Evolutionary conservation across 37 sponge, comb jelly and placozoan species (phyloP).

Genomic region (Oscarella lobularis): DNA sequence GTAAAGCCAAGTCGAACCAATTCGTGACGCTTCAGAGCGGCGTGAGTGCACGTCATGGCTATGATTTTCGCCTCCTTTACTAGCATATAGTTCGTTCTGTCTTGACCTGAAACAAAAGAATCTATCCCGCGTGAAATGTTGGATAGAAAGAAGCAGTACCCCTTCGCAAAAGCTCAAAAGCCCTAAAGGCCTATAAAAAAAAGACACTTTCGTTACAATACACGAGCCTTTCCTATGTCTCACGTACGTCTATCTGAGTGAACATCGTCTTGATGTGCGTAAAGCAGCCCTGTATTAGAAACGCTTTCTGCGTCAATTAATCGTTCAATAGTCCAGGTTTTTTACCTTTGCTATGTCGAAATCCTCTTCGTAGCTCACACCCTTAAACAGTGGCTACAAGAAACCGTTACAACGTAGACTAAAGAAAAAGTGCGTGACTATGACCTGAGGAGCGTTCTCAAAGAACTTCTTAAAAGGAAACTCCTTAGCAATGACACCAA

Average conservation of each 20-base stretch:
- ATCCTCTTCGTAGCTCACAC: slow-evolving; percentile 59
- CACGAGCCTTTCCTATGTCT: too few relatives aligned
- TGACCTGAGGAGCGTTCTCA: slow-evolving; percentile 69
- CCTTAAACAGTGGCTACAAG: slow-evolving; percentile 66
- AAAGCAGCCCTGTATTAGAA: slow-evolving; percentile 66
- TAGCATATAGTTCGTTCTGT: slow-evolving; percentile 91
- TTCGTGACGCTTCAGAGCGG: slow-evolving; percentile 88
- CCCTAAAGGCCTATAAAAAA: slow-evolving; percentile 58
- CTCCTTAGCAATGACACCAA: slow-evolving; percentile 24
- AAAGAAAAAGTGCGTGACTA: not conserved
- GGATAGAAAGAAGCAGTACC: slow-evolving; percentile 14
- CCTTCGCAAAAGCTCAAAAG: slow-evolving; percentile 90
- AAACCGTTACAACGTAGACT: not conserved
- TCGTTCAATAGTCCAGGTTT: not conserved
- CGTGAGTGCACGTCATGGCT: slow-evolving; percentile 99
- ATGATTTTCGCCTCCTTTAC: slow-evolving; percentile 92
- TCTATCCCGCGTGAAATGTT: slow-evolving; percentile 4
- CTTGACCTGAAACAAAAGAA: slow-evolving; percentile 9
- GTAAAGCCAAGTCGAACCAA: slow-evolving; percentile 92
- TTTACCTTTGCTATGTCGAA: slow-evolving; percentile 86
- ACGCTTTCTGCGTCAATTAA: not conserved
- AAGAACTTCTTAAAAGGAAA: slow-evolving; percentile 92
- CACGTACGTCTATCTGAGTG: slow-evolving; percentile 68
- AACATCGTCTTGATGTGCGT: slow-evolving; percentile 86
- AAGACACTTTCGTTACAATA: too few relatives aligned